Base-by-base conservation (phyloP, 2,888 invertebrate genomes). In the Zhuqinia jingwanae region DNA sequence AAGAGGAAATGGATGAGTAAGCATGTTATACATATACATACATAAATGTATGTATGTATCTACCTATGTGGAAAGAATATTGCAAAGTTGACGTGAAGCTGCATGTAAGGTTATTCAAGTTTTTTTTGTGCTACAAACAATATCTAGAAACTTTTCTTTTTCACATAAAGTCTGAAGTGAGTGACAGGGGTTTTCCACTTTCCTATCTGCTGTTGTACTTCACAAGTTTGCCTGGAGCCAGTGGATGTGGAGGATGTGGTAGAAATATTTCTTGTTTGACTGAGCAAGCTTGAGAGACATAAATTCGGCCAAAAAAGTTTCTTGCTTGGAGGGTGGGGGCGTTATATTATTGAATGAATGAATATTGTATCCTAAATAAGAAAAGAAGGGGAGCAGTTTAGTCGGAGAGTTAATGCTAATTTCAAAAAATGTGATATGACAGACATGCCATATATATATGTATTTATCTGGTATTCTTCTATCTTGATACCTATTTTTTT, bases 131-230 rank as follows among this genome's bases (percentile, higher is more conserved):
- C 17, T 76, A 82, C 82, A 82, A 76, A 83, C 83, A 83, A 83
- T 83, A 77, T 83, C 76, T 76, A 30, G 56, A 77, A 83, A 83
- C 76, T 83, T 83, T 75, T 83, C 75, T 65, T 75, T 76, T 68
- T 76, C 76, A 76, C 83, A 77, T 77, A 82, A 82, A 82, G 47
- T 82, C 82, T 75, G 83, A 25, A 83, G 76, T 77, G 77, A 83
- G 68, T 83, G 83, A 68, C 83, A 83, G 65, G 83, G 76, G 83
- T 47, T 83, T 82, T 77, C 83, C 47, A 63, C 77, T 76, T 82
- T 63, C 60, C 45, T 82, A 75, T 82, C 75, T 80, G 30, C 78
- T 63, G 11, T 25, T 58, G 17, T 70, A 17, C 36, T 53, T 75
- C 65, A 42, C 76, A 65, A 56, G 63, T 77, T 77, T 83, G 77